Conservation (phyloP, 2,797 vertebrate genomes). For the Stomatorhinus walkeri region DNA sequence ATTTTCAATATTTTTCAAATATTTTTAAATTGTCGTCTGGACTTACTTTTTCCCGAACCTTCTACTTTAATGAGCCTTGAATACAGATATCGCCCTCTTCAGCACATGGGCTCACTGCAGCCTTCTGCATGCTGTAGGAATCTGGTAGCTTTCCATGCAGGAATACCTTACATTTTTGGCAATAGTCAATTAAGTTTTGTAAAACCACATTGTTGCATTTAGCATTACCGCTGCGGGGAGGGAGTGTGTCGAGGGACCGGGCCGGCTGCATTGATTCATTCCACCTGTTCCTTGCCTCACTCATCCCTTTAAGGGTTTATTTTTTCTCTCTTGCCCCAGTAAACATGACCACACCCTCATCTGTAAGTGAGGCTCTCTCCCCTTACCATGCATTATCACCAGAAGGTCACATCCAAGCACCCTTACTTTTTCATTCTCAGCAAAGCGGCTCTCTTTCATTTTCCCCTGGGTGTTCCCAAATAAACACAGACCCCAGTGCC, state of each 20-base stretch:
- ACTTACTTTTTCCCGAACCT: background rate
- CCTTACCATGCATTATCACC: background rate
- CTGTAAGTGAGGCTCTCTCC: background rate
- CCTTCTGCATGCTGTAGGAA: slow-evolving; percentile 33
- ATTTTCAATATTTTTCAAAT: background rate
- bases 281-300: background rate
- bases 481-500: background rate
- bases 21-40: background rate
- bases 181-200: background rate
- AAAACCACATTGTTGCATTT: background rate
- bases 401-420: background rate
- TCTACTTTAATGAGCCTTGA: background rate
- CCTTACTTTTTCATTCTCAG: background rate
- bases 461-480: background rate
- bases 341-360: background rate
- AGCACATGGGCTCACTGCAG: slow-evolving; percentile 46
- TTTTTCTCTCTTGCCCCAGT: background rate
- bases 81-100: background rate
- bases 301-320: background rate
- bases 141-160: background rate
- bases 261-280: background rate
- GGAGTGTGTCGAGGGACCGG: background rate
- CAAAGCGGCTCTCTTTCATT: background rate
- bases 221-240: background rate
- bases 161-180: background rate